A percentile compares a stretch with the other conserved stretches of the same genome.
Conservation (phyloP, 1,140 invertebrate genomes). For the Hestina assimilis region DNA sequence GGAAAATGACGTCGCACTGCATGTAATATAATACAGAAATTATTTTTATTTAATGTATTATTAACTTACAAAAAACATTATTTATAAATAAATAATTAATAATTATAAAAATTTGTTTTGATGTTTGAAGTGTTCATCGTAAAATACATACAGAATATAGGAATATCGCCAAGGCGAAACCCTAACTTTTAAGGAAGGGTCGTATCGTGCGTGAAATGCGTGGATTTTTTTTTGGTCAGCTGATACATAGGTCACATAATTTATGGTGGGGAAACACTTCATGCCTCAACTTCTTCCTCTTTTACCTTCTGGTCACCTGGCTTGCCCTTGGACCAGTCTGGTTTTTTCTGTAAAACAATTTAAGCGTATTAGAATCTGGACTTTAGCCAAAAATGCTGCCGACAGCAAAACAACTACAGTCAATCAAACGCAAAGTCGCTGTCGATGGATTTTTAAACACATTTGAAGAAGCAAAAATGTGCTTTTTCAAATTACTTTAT, state of each 20-base stretch:
- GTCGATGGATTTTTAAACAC: background rate
- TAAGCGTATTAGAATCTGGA: conserved; percentile 19
- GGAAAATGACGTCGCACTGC: conserved; percentile 45
- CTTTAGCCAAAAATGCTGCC: background rate
- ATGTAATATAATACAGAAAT: conserved; percentile 69
- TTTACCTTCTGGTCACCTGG: conserved; percentile 93
- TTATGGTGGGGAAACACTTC: conserved; percentile 73
- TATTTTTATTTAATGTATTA: conserved; percentile 72
- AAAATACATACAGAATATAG: conserved; percentile 37
- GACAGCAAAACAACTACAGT: conserved; percentile 19
- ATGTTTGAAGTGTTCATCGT: conserved; percentile 47
- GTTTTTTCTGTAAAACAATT: conserved; percentile 87
- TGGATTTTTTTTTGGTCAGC: conserved; percentile 22
- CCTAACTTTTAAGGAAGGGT: conserved; percentile 28
- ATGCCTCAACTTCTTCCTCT: conserved; percentile 90
- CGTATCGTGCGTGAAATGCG: conserved; percentile 33
- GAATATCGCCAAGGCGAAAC: conserved; percentile 36
- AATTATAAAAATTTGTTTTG: conserved; percentile 56
- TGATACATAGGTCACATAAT: conserved; percentile 52
- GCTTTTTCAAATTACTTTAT: background rate
- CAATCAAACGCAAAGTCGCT: conserved; percentile 17
- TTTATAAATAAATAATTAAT: conserved; percentile 74
- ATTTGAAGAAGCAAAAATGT: background rate
- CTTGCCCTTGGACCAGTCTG: conserved; percentile 93
- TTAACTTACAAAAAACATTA: conserved; percentile 74